A percentile compares a stretch with the other conserved stretches of the same genome.
These are phyloP conservation scores for Siphlonurus alternatus DNA, from an alignment of 2,888 invertebrate genomes.

Conservation along the genomic window DNA sequence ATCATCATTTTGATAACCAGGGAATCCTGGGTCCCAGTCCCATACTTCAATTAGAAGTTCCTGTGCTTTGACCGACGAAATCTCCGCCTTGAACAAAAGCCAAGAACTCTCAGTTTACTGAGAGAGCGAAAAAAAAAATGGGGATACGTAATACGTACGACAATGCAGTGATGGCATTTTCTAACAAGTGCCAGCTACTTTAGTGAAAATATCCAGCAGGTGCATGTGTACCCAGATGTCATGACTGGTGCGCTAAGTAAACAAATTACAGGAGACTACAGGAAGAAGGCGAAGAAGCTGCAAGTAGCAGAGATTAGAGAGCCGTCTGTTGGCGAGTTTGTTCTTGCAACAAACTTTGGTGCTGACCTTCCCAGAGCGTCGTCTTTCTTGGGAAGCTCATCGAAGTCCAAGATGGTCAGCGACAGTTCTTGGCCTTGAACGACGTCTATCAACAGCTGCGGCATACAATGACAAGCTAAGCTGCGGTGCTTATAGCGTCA, in stretches of 20 bases:
- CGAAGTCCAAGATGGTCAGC: conserved; percentile 69
- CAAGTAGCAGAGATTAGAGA: background rate
- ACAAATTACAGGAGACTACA: background rate
- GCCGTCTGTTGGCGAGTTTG: too few species aligned
- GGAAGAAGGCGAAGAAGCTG: background rate
- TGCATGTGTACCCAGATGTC: background rate
- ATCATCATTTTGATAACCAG: conserved; percentile 63
- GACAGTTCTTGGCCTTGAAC: conserved; percentile 54
- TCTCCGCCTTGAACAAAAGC: conserved; percentile 40
- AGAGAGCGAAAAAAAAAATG: too few species aligned
- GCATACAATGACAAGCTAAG: conserved; percentile 3
- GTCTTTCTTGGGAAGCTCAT: conserved; percentile 65
- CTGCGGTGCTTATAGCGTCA: background rate
- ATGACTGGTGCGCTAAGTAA: background rate
- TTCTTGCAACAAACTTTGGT: too few species aligned
- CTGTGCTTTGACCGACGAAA: conserved; percentile 58
- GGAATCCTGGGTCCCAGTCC: conserved; percentile 70
- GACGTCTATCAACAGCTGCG: conserved; percentile 21
- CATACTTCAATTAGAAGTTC: conserved; percentile 55
- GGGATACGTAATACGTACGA: background rate
- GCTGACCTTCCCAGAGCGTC: conserved; percentile 76
- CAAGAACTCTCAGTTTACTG: background rate
- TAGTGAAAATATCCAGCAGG: background rate
- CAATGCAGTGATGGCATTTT: too few species aligned
- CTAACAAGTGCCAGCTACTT: background rate